These are phyloP conservation scores for Brachionus plicatilis DNA, from an alignment of 1,140 invertebrate genomes.

Conservation along the genomic window DNA sequence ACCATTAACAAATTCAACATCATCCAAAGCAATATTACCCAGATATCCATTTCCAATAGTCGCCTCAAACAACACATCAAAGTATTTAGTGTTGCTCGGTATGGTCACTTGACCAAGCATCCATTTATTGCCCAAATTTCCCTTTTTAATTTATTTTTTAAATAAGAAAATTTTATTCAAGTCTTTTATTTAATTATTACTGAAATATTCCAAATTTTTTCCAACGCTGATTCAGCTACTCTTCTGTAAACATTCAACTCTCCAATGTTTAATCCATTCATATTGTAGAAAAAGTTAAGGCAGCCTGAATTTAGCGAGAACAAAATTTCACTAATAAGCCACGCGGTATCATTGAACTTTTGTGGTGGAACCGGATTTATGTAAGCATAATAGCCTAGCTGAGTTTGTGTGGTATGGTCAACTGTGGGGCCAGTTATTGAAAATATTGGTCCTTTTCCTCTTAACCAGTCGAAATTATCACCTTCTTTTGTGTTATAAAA, in stretches of 20 bases:
- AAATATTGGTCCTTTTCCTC: conserved; percentile 20
- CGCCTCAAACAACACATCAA: conserved; percentile 30
- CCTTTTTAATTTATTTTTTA: neutral
- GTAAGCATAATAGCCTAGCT: conserved; percentile 43
- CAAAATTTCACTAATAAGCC: conserved; percentile 38
- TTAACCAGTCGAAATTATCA: conserved; percentile 43
- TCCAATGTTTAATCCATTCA: conserved; percentile 49
- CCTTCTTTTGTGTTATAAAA: conserved; percentile 42
- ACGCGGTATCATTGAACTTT: conserved; percentile 6
- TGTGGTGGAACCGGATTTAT: conserved; percentile 38
- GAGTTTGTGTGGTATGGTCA: conserved; percentile 45
- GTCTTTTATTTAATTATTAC: neutral
- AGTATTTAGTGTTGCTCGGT: neutral
- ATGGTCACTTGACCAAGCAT: neutral
- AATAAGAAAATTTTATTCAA: neutral
- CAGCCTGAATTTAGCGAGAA: conserved; percentile 40
- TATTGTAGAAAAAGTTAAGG: conserved; percentile 48
- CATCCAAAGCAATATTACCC: conserved; percentile 13
- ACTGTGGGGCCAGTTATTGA: conserved; percentile 42
- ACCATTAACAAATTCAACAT: neutral
- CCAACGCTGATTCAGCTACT: neutral
- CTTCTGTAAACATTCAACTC: conserved; percentile 46
- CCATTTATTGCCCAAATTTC: conserved; percentile 20
- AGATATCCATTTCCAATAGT: neutral
- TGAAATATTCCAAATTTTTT: neutral